A percentile compares a stretch with the other conserved stretches of the same genome.
phyloP scores from a whole-genome alignment of 2,797 vertebrate species.

The Thaleichthys pacificus region DNA sequence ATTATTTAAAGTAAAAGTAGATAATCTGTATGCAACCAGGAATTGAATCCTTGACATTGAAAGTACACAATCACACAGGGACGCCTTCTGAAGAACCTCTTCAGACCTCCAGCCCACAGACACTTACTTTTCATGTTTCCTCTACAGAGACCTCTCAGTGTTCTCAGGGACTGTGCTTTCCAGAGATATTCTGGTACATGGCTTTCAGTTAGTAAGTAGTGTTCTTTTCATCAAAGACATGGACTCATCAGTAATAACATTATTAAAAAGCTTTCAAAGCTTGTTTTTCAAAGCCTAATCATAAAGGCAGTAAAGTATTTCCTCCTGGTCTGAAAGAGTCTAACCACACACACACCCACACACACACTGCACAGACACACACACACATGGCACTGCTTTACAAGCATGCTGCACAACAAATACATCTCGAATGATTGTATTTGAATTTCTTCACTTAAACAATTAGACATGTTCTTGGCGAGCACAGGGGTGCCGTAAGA shows the following conservation, averaged over 20 bases:
- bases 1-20: too few species aligned
- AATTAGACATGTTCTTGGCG: slow-evolving; percentile 53
- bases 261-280: slow-evolving; percentile 83
- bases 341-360: slow-evolving; percentile 37
- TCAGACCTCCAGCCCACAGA: slow-evolving; percentile 19
- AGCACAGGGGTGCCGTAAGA: slow-evolving; percentile 33
- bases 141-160: slow-evolving; percentile 5
- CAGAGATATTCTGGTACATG: slow-evolving; percentile 48
- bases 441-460: slow-evolving; percentile 53
- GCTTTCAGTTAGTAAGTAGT: slow-evolving; percentile 47
- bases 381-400: slow-evolving; percentile 13
- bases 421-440: slow-evolving; percentile 65
- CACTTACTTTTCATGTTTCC: slow-evolving; percentile 13
- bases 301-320: slow-evolving; percentile 61
- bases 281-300: slow-evolving; percentile 74
- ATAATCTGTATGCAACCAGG: slow-evolving; percentile 15
- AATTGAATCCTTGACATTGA: slow-evolving; percentile 22
- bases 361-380: neutral
- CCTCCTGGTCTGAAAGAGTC: slow-evolving; percentile 46
- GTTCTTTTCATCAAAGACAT: slow-evolving; percentile 55
- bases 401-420: slow-evolving; percentile 39
- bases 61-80: neutral
- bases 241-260: slow-evolving; percentile 63
- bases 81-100: slow-evolving; percentile 2
- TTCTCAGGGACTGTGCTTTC: slow-evolving; percentile 29